Evolutionary conservation across 2,113 vertebrate species (phyloP).

Genomic region (Cyanoderma ruficeps): DNA sequence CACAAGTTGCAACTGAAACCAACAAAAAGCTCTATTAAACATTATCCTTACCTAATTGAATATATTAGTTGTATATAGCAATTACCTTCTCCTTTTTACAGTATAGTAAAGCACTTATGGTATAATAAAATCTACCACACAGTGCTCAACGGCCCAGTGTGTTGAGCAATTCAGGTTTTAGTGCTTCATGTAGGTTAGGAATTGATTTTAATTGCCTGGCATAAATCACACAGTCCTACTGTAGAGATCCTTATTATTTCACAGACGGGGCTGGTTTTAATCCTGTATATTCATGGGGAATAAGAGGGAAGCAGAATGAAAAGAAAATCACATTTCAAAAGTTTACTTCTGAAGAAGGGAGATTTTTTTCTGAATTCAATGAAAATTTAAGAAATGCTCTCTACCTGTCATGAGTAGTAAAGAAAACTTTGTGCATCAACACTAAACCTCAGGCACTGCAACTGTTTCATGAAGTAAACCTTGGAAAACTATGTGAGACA

Average conservation of each 20-base stretch:
- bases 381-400: not conserved
- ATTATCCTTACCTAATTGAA: constrained; percentile 52
- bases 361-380: not conserved
- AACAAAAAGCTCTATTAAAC: constrained; percentile 50
- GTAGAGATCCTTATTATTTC: constrained; percentile 33
- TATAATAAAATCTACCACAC: constrained; percentile 60
- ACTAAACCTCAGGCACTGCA: not conserved
- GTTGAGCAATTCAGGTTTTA: constrained; percentile 54
- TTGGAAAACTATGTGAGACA: not conserved
- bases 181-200: constrained; percentile 22
- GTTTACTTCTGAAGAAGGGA: not conserved
- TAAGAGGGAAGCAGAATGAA: not conserved
- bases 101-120: constrained; percentile 58
- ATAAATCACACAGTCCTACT: constrained; percentile 48
- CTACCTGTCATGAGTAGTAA: not conserved
- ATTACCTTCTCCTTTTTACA: constrained; percentile 53
- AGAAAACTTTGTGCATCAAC: not conserved
- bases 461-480: not conserved
- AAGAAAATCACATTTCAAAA: not conserved
- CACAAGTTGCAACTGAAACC: constrained; percentile 36
- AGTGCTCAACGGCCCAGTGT: constrained; percentile 34
- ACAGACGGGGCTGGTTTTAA: not conserved
- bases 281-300: not conserved
- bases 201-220: constrained; percentile 53
- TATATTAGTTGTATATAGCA: constrained; percentile 39